A percentile compares a stretch with the other conserved stretches of the same genome.
Conservation (phyloP, 2,888 invertebrate species). For the Xiphydria camelus region DNA sequence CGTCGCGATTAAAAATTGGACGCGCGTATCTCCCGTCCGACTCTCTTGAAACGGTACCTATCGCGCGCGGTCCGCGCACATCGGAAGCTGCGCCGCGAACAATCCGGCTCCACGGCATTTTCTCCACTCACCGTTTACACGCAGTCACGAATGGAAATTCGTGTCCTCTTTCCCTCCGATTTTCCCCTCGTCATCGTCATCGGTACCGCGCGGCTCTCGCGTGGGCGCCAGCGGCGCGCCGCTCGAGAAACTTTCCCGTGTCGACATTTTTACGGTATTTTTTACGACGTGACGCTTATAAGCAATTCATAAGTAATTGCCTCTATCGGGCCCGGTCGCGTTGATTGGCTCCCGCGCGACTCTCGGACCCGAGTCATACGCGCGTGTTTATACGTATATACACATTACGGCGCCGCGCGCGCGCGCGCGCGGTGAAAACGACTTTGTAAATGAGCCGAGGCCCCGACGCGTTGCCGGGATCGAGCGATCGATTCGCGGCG, state of each 20-base stretch:
- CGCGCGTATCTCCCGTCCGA: too few species aligned
- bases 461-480: conserved; percentile 5
- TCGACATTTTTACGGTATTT: conserved; percentile 4
- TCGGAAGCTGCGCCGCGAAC: too few species aligned
- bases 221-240: neutral
- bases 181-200: neutral
- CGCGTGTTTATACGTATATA: too few species aligned
- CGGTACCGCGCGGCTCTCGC: neutral
- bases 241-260: neutral
- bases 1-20: too few species aligned
- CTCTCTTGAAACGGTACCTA: too few species aligned
- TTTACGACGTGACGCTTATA: conserved; percentile 24
- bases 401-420: conserved; percentile 18
- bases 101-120: too few species aligned
- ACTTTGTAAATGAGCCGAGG: conserved; percentile 27
- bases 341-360: conserved; percentile 15
- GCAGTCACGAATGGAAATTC: too few species aligned
- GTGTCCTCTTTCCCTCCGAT: neutral
- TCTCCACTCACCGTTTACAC: too few species aligned
- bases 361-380: too few species aligned
- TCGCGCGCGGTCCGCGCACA: too few species aligned
- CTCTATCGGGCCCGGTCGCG: conserved; percentile 18
- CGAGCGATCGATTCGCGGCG: conserved; percentile 3
- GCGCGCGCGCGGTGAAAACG: conserved; percentile 18
- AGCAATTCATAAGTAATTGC: conserved; percentile 31